Evolutionary conservation across 2,888 invertebrate genomes (phyloP), one percentile per base, ranked within the genome.

Genomic region (Oligia latruncula): DNA sequence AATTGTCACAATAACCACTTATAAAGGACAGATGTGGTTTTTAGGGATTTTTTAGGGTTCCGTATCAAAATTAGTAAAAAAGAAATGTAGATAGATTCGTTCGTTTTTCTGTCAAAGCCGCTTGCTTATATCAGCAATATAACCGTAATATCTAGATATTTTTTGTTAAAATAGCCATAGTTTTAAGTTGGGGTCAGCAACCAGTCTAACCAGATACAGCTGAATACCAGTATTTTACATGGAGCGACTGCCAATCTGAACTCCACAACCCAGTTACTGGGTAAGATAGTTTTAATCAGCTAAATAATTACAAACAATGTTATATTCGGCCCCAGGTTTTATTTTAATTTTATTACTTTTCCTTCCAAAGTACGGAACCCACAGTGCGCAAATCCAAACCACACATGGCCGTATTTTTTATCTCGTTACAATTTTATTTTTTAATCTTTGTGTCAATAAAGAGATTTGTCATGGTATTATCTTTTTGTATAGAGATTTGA

Each of bases 1-100:
- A 88, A 84, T 88, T 88, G 90, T 91, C 91, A 91, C 91, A 91
- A 91, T 91, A 91, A 84, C 86, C 85, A 90, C 91, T 91, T 88
- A 85, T 60, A 80, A 43, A 55, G 23, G 87, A 85, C 90, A 90
- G 91, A 90, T 90, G 90, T 72, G 87, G 78, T 76, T 85, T 87
- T 81, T 65, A 58, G 23, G 29, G 68, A 58, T 49, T 55, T 77
- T n/a, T 81, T 81, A 11, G 83, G 68, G 68, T 20, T 81, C 78
- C n/a, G 68, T 77, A 35, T 0, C 1, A 6, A 49, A 52, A 52
- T 52, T 20, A 17, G 2, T 49, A 80, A 46, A 65, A 70, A 52
- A 29, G 29, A 2, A n/a, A 5, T 23, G 15, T 5, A 23, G 29
- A 4, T 20, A 23, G 29, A 4, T 20, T 8, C 4, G 11, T 4